Evolutionary conservation across 1,140 invertebrate genomes (phyloP).

Genomic region (Procambarus virginalis): DNA sequence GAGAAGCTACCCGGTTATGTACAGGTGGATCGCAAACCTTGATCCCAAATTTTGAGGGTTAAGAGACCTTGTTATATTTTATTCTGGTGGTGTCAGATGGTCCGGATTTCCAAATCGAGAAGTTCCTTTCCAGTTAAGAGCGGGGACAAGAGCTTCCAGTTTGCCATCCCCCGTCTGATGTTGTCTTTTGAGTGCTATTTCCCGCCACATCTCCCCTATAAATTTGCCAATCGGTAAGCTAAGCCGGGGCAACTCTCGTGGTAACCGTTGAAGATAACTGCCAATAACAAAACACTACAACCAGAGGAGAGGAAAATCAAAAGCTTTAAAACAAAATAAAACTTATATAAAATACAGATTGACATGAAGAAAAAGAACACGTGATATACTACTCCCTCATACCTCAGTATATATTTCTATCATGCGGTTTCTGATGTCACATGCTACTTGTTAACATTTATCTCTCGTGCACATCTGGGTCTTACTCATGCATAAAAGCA

Average conservation of each 20-base stretch:
- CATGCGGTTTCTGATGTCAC: constrained; percentile 29
- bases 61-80: constrained; percentile 45
- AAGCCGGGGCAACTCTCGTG: constrained; percentile 65
- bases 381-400: constrained; percentile 21
- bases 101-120: constrained; percentile 36
- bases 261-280: constrained; percentile 63
- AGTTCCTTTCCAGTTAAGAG: constrained; percentile 21
- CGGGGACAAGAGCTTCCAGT: constrained; percentile 45
- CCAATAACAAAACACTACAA: constrained; percentile 62
- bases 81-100: constrained; percentile 60
- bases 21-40: constrained; percentile 48
- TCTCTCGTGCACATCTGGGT: constrained; percentile 42
- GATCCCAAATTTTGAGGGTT: constrained; percentile 57
- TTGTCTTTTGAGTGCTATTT: constrained; percentile 30
- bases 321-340: constrained; percentile 57
- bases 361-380: constrained; percentile 16
- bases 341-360: constrained; percentile 16
- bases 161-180: constrained; percentile 44
- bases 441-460: constrained; percentile 16
- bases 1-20: constrained; percentile 61
- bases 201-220: constrained; percentile 40
- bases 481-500: constrained; percentile 46
- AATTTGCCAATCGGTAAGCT: constrained; percentile 61
- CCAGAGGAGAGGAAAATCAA: constrained; percentile 58
- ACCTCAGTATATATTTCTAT: constrained; percentile 10